A percentile compares a stretch with the other conserved stretches of the same genome.
phyloP scores from a whole-genome alignment of 2,888 invertebrate species.

The Rutpela maculata region DNA sequence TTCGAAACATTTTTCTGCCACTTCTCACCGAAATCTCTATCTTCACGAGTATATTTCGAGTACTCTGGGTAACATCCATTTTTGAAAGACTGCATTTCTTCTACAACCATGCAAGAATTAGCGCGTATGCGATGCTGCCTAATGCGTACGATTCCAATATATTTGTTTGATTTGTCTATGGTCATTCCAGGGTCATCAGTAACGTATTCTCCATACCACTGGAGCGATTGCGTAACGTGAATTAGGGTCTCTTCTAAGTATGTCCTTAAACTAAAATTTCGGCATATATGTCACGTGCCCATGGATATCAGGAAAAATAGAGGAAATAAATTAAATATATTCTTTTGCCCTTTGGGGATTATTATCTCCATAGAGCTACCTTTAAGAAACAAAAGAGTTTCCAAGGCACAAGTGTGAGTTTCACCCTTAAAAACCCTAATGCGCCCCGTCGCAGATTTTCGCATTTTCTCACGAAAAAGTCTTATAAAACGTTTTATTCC shows the following conservation, averaged over 20 bases:
- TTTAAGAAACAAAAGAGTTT: too few relatives aligned
- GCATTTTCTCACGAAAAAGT: too few relatives aligned
- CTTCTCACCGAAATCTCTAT: slow-evolving; percentile 53
- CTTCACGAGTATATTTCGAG: slow-evolving; percentile 44
- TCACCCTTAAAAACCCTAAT: too few relatives aligned
- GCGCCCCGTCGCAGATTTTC: too few relatives aligned
- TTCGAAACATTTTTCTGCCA: slow-evolving; percentile 33
- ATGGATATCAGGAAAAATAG: too few relatives aligned
- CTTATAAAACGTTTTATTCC: too few relatives aligned
- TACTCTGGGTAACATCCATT: slow-evolving; percentile 29
- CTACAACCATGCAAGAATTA: slow-evolving; percentile 40
- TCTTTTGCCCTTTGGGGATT: too few relatives aligned
- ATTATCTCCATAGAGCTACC: too few relatives aligned
- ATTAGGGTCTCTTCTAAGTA: slow-evolving; percentile 58
- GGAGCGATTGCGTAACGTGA: slow-evolving; percentile 57
- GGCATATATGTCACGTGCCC: too few relatives aligned
- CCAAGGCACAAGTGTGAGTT: too few relatives aligned
- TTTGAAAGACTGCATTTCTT: not conserved
- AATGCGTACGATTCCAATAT: slow-evolving; percentile 62
- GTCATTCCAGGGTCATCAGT: slow-evolving; percentile 61
- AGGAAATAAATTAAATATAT: too few relatives aligned
- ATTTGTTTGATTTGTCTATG: slow-evolving; percentile 63
- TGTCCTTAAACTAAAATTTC: slow-evolving; percentile 53
- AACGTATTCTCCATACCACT: slow-evolving; percentile 63
- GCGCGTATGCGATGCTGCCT: slow-evolving; percentile 57